phyloP scores from a whole-genome alignment of 2,797 vertebrate genomes.

The Neostethus bicornis region DNA sequence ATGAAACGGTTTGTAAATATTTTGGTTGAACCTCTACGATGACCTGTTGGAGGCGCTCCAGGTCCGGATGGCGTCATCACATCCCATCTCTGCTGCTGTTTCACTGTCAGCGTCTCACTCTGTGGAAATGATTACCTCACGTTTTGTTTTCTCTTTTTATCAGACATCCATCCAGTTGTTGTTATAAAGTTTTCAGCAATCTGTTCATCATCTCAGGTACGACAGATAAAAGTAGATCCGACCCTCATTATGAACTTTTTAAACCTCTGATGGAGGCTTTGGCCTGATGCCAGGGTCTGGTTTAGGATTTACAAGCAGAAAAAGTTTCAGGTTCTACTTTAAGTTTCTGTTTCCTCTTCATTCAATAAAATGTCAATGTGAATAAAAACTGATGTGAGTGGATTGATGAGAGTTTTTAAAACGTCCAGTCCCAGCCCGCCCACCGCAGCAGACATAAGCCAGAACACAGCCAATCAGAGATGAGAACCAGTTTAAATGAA shows the following conservation, averaged over 20 bases:
- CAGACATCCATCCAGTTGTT: slow-evolving; percentile 82
- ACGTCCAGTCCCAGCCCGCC: too few species aligned
- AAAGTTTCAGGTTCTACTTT: slow-evolving; percentile 54
- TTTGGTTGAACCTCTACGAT: slow-evolving; percentile 1
- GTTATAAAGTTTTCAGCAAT: slow-evolving; percentile 73
- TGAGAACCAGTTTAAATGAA: too few species aligned
- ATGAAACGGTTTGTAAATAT: slow-evolving; percentile 17
- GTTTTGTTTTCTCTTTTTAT: slow-evolving; percentile 66
- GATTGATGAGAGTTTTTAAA: too few species aligned
- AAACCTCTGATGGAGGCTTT: neutral
- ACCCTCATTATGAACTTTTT: slow-evolving; percentile 43
- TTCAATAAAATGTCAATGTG: neutral
- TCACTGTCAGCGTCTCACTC: slow-evolving; percentile 47
- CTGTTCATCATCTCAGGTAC: slow-evolving; percentile 83
- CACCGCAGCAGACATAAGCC: too few species aligned
- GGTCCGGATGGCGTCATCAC: too few species aligned
- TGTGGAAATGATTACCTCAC: slow-evolving; percentile 69
- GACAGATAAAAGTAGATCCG: slow-evolving; percentile 66
- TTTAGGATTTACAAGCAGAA: neutral
- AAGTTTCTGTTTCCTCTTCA: slow-evolving; percentile 28
- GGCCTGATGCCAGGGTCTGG: neutral
- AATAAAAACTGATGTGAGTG: too few species aligned
- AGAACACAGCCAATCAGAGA: too few species aligned
- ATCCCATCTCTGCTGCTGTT: slow-evolving; percentile 39
- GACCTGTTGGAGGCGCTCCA: slow-evolving; percentile 11